These are phyloP conservation scores for Parazoanthus atlanticus DNA, from an alignment of 92 coral and sea anemone species.

Conservation along the genomic window DNA sequence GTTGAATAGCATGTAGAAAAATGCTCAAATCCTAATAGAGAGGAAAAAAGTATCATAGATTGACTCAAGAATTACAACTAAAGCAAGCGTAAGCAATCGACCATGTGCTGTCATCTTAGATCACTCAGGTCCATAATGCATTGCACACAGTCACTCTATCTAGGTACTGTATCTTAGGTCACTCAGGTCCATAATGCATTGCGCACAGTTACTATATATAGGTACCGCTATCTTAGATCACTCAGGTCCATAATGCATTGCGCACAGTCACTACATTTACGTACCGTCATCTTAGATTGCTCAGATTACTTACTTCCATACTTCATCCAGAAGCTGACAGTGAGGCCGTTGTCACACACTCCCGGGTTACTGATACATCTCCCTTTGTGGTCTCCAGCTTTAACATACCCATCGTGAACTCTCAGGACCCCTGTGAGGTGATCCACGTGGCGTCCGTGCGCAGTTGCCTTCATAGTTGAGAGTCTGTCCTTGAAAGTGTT, in stretches of 20 bases:
- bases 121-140: too few species aligned
- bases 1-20: too few species aligned
- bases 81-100: too few species aligned
- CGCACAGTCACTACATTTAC: background rate
- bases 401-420: background rate
- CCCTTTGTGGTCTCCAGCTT: background rate
- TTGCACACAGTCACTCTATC: background rate
- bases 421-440: background rate
- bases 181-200: too few species aligned
- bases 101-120: too few species aligned
- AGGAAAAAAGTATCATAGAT: too few species aligned
- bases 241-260: too few species aligned
- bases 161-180: too few species aligned
- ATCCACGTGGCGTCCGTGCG: background rate
- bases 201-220: background rate
- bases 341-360: conserved; percentile 20
- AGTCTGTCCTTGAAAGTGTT: background rate
- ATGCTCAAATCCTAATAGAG: too few species aligned
- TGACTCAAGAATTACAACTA: too few species aligned
- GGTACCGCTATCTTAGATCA: background rate
- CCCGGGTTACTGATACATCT: conserved; percentile 11
- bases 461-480: background rate
- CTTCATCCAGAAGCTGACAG: conserved; percentile 14
- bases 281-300: background rate
- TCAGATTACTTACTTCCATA: background rate